Base-by-base conservation (phyloP, 2,797 vertebrate species). In the Danio choprae region DNA sequence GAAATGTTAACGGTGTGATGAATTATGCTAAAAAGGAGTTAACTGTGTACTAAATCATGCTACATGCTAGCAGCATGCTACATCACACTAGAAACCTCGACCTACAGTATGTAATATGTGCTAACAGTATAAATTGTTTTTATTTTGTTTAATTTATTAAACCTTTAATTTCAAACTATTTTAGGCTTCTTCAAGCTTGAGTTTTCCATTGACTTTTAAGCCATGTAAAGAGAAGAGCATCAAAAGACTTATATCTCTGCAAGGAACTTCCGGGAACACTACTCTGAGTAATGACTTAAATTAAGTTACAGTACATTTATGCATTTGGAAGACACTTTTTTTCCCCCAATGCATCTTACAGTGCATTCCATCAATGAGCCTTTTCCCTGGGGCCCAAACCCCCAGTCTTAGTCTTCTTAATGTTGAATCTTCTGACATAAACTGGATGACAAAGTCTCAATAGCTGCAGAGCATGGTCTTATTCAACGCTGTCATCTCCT, bases 401-500 rank as follows among this genome's bases (percentile, higher is more conserved):
- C 18, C 1, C 62, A 64, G 10, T 9, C 40, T 12, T 11, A 6
- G 62, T 13, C 41, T 13, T 48, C 43, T 38, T 4, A 69, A 12
- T 18, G 10, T 51, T 7, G 4, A 20, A 18, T 46, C 15, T 38
- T 20, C n/a, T 70, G 55, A 40, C 38, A n/a, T 58, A 9, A 77
- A 70, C 8, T 58, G 74, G 50, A 83, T 85, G 88, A 90, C 86
- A 85, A 84, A 12, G 51, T 88, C 87, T 87, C 85, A 71, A 83
- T 89, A 89, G 84, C 83, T 75, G 74, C 83, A 70, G 58, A 70
- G 40, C 29, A 55, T 85, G 84, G 80, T 80, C 80, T 51, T 55
- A 75, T 83, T 78, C 79, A 84, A 18, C 44, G 87, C 90, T 90
- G 91, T 90, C 91, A 92, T 86, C 89, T 86, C 85, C 65, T 77